Evolutionary conservation across 23 tunicate species (phyloP), one percentile per base, ranked within the genome.

Genomic region (Ciona savignyi): DNA sequence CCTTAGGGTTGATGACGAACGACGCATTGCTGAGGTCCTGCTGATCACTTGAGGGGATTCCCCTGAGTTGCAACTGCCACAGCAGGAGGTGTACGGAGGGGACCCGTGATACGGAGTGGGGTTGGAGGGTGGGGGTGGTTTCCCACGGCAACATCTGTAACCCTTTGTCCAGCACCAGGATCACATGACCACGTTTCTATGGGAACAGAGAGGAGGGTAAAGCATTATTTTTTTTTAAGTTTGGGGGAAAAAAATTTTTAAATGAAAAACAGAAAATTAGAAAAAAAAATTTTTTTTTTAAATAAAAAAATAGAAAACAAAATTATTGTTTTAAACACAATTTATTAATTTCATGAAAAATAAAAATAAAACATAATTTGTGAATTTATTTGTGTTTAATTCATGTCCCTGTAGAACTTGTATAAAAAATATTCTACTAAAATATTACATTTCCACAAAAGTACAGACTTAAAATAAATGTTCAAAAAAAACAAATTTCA

Each of bases 151-250:
- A 65, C 11, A 34, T 35, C 32, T 90, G 89, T 3, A 90, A 60
- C 4, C 79, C 71, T 27, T 90, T 90, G 81, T 83, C 97, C 4
- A 83, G 85, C 21, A 90, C 72, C 51, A 90, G 64, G 22, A 90
- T 71, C 34, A 90, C 89, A 56, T 90, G 97, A 63, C 89, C 89
- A 21, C 82, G 89, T 77, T 84, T 82, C 87, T 82, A 67, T 42
- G 62, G 22, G 23, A 65, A 15, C 27, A 61, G 33, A 23, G 33
- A 42, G 15, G 56, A 6, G 56, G 56, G n/a, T n/a, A n/a, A n/a
- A n/a, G n/a, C n/a, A n/a, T n/a, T n/a, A n/a, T n/a, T n/a, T n/a
- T n/a, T n/a, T n/a, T n/a, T n/a, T 42, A 15, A 9, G 15, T 42
- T 42, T 9, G 9, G 56, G 56, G 56, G 9, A 42, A 42, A 6